These are phyloP conservation scores for Myathropa florea DNA, from an alignment of 2,888 invertebrate genomes.

Conservation along the genomic window DNA sequence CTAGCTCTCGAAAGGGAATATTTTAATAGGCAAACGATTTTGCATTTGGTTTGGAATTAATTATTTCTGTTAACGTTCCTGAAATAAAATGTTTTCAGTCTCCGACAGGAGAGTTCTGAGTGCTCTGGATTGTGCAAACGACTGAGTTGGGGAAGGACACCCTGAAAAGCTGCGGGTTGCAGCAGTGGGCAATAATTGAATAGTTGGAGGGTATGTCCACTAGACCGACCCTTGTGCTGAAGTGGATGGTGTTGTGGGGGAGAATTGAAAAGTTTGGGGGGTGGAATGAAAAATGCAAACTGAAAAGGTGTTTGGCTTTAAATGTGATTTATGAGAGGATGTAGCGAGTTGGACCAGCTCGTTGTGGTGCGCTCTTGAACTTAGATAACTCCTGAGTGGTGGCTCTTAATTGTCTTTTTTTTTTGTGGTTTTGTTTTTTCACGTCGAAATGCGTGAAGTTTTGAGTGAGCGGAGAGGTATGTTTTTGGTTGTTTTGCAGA, in stretches of 20 bases:
- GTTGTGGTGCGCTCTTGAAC: neutral
- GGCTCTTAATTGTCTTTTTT: neutral
- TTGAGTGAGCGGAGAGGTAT: neutral
- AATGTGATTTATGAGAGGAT: conserved; percentile 15
- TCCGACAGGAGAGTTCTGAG: conserved; percentile 4
- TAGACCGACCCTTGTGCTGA: conserved; percentile 2
- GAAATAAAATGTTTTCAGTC: conserved; percentile 42
- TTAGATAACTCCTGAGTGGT: neutral
- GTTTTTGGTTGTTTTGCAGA: too few species aligned
- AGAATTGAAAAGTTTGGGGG: conserved; percentile 18
- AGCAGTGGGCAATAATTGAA: conserved; percentile 55
- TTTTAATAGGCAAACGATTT: conserved; percentile 65
- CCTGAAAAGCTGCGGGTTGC: neutral
- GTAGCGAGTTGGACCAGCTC: neutral
- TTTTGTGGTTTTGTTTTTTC: neutral
- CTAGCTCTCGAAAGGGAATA: conserved; percentile 44
- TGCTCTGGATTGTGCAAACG: conserved; percentile 36
- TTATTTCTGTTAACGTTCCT: conserved; percentile 55
- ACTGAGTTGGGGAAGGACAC: neutral
- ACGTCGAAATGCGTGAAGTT: neutral
- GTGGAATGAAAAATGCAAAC: neutral
- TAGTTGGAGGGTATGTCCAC: conserved; percentile 32
- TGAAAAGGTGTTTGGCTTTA: conserved; percentile 13
- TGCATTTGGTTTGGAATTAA: conserved; percentile 57
- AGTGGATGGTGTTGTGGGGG: conserved; percentile 11